Evolutionary conservation across 1,140 invertebrate species (phyloP).

Genomic region (Bacillus rossius): DNA sequence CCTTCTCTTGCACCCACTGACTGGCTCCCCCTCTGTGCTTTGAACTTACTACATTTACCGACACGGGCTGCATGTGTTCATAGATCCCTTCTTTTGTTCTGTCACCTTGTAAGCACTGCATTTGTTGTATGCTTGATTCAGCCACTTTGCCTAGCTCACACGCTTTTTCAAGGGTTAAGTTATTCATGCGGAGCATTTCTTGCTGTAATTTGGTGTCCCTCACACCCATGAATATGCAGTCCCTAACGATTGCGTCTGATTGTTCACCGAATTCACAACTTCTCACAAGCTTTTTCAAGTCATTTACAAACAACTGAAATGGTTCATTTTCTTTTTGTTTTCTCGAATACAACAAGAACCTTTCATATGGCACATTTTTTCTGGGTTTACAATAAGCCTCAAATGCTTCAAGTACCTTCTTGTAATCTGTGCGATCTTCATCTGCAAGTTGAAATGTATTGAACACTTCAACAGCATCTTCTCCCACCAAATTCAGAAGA

Average conservation of each 20-base stretch:
- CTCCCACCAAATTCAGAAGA: neutral
- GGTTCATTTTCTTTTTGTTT: conserved; percentile 27
- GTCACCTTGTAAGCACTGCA: neutral
- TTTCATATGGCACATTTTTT: conserved; percentile 26
- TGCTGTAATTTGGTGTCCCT: conserved; percentile 26
- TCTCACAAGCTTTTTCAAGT: conserved; percentile 25
- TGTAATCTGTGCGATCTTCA: conserved; percentile 3
- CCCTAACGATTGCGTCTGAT: conserved; percentile 31
- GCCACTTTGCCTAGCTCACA: conserved; percentile 21
- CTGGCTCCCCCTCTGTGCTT: neutral
- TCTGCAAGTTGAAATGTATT: conserved; percentile 12
- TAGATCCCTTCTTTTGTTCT: neutral
- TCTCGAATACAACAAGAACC: conserved; percentile 25
- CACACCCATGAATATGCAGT: conserved; percentile 27
- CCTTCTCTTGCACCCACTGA: neutral
- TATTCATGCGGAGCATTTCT: conserved; percentile 28
- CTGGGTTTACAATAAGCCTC: conserved; percentile 26
- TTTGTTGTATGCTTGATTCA: conserved; percentile 24
- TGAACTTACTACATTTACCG: neutral
- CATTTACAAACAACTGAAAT: conserved; percentile 28
- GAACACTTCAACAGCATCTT: conserved; percentile 5
- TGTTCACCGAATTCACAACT: conserved; percentile 26
- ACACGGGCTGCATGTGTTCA: neutral
- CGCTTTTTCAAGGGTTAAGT: conserved; percentile 30
- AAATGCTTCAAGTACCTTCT: conserved; percentile 16